A percentile compares a stretch with the other conserved stretches of the same genome.
These are phyloP conservation scores for Eubasilissa splendida DNA, from an alignment of 2,888 invertebrate genomes.

Conservation along the genomic window DNA sequence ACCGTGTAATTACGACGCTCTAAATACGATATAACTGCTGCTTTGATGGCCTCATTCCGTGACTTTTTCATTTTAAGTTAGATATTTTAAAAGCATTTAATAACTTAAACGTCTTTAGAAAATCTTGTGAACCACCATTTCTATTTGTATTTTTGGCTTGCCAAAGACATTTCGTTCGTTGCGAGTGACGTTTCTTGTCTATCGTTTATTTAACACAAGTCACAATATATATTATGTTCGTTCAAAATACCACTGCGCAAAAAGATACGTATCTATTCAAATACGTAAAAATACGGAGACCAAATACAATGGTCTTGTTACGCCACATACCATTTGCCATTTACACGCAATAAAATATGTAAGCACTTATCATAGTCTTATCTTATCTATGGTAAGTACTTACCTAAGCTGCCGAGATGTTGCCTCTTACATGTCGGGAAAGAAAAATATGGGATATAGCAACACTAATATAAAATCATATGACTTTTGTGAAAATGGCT, in stretches of 20 bases:
- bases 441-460: background rate
- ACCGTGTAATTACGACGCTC: constrained; percentile 80
- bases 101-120: constrained; percentile 55
- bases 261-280: background rate
- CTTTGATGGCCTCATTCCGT: constrained; percentile 78
- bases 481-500: constrained; percentile 55
- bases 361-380: background rate
- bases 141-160: constrained; percentile 53
- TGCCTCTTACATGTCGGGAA: background rate
- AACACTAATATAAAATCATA: constrained; percentile 43
- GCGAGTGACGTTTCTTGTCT: constrained; percentile 43
- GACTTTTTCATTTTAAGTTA: constrained; percentile 74
- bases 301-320: background rate
- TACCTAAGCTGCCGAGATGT: background rate
- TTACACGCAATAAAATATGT: background rate
- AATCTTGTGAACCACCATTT: constrained; percentile 56
- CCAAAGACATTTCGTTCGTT: constrained; percentile 37
- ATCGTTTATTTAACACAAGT: background rate
- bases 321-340: background rate
- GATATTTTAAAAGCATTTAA: constrained; percentile 59
- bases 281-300: background rate
- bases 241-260: background rate
- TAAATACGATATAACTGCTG: constrained; percentile 78
- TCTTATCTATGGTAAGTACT: too few relatives aligned
- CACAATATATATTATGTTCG: background rate